Evolutionary conservation across 2,797 vertebrate species (phyloP).

Genomic region (Gambusia yucatana): DNA sequence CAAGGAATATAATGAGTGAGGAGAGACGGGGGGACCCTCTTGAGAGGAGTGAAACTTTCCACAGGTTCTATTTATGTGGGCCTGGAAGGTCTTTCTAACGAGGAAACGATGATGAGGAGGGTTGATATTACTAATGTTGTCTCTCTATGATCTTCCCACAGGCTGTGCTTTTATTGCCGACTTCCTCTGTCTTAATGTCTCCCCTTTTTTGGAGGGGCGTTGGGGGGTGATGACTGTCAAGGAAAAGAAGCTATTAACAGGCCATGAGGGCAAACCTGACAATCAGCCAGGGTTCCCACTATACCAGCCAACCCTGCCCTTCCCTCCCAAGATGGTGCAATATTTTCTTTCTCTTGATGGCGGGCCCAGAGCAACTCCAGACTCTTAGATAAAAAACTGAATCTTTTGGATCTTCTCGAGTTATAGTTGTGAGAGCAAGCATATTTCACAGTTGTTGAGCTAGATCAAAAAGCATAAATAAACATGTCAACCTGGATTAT

Average conservation of each 20-base stretch:
- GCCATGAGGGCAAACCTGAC: conserved; percentile 53
- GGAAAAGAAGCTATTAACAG: conserved; percentile 56
- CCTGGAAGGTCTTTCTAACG: conserved; percentile 54
- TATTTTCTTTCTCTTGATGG: conserved; percentile 51
- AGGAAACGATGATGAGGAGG: conserved; percentile 49
- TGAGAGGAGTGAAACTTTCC: conserved; percentile 83
- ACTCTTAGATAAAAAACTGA: conserved; percentile 50
- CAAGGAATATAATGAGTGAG: conserved; percentile 71
- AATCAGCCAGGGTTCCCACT: conserved; percentile 59
- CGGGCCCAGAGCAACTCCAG: conserved; percentile 67
- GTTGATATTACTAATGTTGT: conserved; percentile 42
- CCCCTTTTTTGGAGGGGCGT: neutral
- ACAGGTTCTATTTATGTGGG: conserved; percentile 75
- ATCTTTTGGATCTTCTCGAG: conserved; percentile 32
- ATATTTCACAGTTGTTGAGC: conserved; percentile 28
- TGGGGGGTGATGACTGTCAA: conserved; percentile 51
- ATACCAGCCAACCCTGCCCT: conserved; percentile 13
- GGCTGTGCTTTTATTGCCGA: conserved; percentile 22
- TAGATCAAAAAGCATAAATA: conserved; percentile 31
- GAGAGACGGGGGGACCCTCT: conserved; percentile 75
- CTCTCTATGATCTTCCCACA: conserved; percentile 31
- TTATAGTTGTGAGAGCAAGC: conserved; percentile 44
- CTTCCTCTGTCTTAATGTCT: conserved; percentile 25
- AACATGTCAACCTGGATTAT: conserved; percentile 21
- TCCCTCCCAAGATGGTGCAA: conserved; percentile 62